Conservation (phyloP, 2,113 vertebrate genomes). For the Protomyctophum bolini region DNA sequence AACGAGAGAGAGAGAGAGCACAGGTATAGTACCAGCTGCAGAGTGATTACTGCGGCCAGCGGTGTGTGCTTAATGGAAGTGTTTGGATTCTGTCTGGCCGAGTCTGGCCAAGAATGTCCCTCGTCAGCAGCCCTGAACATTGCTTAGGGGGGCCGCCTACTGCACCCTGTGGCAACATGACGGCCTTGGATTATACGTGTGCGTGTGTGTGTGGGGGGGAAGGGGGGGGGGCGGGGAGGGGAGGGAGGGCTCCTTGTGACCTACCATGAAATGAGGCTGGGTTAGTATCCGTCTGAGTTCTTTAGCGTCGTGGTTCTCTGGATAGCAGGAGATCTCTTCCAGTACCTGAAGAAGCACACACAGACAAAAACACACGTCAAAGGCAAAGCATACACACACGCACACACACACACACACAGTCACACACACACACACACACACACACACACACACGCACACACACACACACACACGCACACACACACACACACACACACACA, state of each 20-base stretch:
- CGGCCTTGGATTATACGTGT: background rate
- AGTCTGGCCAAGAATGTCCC: background rate
- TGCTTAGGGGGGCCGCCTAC: conserved; percentile 2
- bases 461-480: too few species aligned
- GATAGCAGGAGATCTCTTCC: conserved; percentile 98
- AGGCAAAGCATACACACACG: background rate
- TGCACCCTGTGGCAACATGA: background rate
- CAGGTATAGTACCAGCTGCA: background rate
- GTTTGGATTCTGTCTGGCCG: background rate
- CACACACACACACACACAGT: too few species aligned
- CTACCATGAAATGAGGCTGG: conserved; percentile 99
- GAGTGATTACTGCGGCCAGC: background rate
- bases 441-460: too few species aligned
- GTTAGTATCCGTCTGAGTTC: conserved; percentile 96
- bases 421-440: background rate
- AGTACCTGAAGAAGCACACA: conserved; percentile 84
- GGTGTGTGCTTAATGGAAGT: background rate
- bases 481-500: background rate
- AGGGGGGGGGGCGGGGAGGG: too few species aligned
- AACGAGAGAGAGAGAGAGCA: background rate
- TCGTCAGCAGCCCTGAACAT: background rate
- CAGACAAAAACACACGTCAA: background rate
- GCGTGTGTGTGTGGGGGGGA: background rate
- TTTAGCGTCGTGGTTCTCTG: conserved; percentile 95
- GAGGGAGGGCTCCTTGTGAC: conserved; percentile 43